A percentile compares a stretch with the other conserved stretches of the same genome.
Evolutionary conservation across 2,113 vertebrate species (phyloP).

Genomic region (Hydrochoerus hydrochaeris): DNA sequence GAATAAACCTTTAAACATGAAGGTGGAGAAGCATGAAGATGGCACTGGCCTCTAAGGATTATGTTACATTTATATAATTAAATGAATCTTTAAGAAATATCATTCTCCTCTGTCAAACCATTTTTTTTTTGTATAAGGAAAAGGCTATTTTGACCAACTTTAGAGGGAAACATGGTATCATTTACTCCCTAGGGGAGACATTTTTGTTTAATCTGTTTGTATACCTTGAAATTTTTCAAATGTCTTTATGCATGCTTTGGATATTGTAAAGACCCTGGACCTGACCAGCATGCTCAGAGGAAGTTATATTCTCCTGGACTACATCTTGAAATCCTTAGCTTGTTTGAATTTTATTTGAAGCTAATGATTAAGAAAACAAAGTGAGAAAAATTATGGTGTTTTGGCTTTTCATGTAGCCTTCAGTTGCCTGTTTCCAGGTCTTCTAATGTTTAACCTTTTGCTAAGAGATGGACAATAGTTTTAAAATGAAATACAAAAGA

Average conservation of each 20-base stretch:
- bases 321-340: background rate
- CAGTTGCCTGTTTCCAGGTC: background rate
- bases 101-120: background rate
- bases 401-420: background rate
- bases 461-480: background rate
- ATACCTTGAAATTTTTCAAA: background rate
- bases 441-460: background rate
- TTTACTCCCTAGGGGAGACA: background rate
- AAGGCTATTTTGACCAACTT: background rate
- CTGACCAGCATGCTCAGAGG: background rate
- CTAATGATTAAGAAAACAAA: background rate
- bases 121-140: background rate
- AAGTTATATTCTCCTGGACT: background rate
- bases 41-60: background rate
- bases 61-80: background rate
- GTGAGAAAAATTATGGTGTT: background rate
- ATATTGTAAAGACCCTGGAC: background rate
- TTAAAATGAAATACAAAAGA: conserved; percentile 15
- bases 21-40: background rate
- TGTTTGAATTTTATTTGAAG: background rate
- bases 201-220: background rate
- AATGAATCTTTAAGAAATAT: background rate
- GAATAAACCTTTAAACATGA: background rate
- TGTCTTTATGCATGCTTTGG: background rate
- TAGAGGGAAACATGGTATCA: background rate